These are phyloP conservation scores for Anser cygnoides DNA, from an alignment of 2,113 vertebrate species.

Conservation along the genomic window DNA sequence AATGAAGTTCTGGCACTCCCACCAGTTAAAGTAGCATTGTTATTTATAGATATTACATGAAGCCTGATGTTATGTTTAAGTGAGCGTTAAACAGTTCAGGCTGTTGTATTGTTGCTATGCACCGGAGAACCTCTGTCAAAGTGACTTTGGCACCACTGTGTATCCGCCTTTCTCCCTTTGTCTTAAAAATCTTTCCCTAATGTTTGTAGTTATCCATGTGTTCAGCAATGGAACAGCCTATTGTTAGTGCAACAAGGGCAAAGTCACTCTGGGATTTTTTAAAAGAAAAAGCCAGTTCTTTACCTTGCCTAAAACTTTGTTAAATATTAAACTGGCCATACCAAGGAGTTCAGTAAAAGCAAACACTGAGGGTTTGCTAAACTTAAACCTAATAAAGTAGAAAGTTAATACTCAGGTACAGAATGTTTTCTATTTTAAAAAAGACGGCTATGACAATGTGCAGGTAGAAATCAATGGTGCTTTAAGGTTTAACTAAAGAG, in stretches of 20 bases:
- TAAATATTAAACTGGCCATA: constrained; percentile 62
- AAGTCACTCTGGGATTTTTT: constrained; percentile 54
- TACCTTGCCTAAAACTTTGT: constrained; percentile 44
- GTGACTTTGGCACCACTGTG: background rate
- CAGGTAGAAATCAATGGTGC: background rate
- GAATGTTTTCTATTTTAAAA: background rate
- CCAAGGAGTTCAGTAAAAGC: constrained; percentile 46
- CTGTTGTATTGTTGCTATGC: constrained; percentile 66
- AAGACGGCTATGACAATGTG: background rate
- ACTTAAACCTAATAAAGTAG: constrained; percentile 40
- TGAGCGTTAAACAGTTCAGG: constrained; percentile 68
- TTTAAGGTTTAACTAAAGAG: background rate
- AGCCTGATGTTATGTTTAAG: constrained; percentile 71
- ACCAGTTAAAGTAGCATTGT: constrained; percentile 54
- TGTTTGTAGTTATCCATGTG: constrained; percentile 66
- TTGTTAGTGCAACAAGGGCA: constrained; percentile 59
- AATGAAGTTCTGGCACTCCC: constrained; percentile 61
- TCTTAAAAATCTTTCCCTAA: constrained; percentile 16
- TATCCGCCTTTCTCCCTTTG: constrained; percentile 53
- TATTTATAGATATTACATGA: constrained; percentile 73
- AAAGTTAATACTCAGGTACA: constrained; percentile 34
- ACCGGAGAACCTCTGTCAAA: constrained; percentile 59
- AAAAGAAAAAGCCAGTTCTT: constrained; percentile 11
- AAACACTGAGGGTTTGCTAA: constrained; percentile 46
- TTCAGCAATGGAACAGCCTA: constrained; percentile 54